A percentile compares a stretch with the other conserved stretches of the same genome.
phyloP scores from a whole-genome alignment of 1,140 invertebrate genomes.

The Lepidurus packardi region DNA sequence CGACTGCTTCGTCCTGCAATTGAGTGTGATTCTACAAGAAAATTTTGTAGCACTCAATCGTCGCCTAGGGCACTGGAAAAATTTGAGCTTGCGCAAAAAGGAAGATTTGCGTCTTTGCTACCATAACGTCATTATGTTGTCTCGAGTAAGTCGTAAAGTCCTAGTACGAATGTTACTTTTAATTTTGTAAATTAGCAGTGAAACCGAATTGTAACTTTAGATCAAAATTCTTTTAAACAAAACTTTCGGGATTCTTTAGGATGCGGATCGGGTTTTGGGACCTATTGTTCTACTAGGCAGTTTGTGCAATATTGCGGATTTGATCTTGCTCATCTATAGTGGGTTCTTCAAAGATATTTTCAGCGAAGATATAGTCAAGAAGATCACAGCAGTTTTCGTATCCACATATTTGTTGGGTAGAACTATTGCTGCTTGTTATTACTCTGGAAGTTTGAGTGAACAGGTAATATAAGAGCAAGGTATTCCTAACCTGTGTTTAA shows the following conservation, averaged over 20 bases:
- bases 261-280: background rate
- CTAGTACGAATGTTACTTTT: no score
- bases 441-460: background rate
- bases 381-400: background rate
- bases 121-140: background rate
- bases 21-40: background rate
- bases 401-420: background rate
- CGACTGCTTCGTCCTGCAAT: background rate
- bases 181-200: no score
- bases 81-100: background rate
- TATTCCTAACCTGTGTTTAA: no score
- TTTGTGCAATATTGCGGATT: conserved; percentile 10
- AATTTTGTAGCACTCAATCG: background rate
- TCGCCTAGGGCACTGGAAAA: background rate
- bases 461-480: background rate
- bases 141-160: background rate
- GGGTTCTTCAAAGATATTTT: conserved; percentile 11
- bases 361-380: background rate
- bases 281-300: background rate
- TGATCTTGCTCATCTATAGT: background rate
- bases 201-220: no score
- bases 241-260: background rate
- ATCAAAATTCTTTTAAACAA: background rate
- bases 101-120: background rate
- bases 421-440: conserved; percentile 10